Percentiles rank a stretch among this genome's conserved stretches.
phyloP scores from a whole-genome alignment of 1,140 invertebrate genomes.

The Pseudomyrmex flavicornis region DNA sequence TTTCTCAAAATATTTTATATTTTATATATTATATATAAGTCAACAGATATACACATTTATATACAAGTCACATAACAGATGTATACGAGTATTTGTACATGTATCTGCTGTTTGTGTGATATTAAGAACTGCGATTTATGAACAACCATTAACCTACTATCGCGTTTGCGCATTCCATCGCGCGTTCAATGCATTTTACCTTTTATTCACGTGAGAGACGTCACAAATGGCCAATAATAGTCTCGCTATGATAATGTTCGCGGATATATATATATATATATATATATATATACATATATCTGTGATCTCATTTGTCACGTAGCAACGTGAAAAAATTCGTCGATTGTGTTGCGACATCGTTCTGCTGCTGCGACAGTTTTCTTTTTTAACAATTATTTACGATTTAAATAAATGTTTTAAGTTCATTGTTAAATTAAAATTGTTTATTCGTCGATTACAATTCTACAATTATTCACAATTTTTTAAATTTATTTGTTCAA shows the following conservation, averaged over 20 bases:
- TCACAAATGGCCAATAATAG: conserved; percentile 50
- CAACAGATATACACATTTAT: too few relatives aligned
- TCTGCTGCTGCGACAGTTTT: neutral
- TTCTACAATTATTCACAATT: too few relatives aligned
- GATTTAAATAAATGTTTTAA: neutral
- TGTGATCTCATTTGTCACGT: conserved; percentile 66
- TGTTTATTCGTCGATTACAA: too few relatives aligned
- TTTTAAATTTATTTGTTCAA: neutral
- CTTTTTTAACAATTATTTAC: neutral
- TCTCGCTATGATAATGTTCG: conserved; percentile 10
- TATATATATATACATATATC: neutral
- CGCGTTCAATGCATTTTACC: conserved; percentile 10
- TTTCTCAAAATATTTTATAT: too few relatives aligned
- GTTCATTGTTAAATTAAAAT: too few relatives aligned
- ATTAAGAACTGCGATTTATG: conserved; percentile 25
- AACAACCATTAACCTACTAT: neutral
- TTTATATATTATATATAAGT: too few relatives aligned
- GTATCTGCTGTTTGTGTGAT: neutral
- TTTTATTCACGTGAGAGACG: conserved; percentile 43
- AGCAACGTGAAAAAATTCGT: conserved; percentile 53
- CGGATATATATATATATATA: neutral
- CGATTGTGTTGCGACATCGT: conserved; percentile 7
- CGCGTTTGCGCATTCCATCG: neutral
- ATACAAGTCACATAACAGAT: too few relatives aligned
- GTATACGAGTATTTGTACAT: too few relatives aligned